Conservation (phyloP, 1,140 invertebrate species). For the Agraylea sexmaculata region DNA sequence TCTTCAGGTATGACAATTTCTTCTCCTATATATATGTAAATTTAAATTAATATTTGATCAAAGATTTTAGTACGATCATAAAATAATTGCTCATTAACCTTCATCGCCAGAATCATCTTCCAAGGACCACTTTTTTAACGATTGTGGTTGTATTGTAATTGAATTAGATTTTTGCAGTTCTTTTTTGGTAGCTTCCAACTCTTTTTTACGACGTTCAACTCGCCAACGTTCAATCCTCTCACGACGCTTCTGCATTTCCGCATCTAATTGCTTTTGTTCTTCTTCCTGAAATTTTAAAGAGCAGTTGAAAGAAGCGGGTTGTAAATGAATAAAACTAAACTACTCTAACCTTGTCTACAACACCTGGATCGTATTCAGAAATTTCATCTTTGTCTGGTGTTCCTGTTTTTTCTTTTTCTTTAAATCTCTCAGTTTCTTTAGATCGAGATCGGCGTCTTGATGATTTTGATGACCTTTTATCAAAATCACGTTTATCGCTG, state of each 20-base stretch:
- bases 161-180: slow-evolving; percentile 50
- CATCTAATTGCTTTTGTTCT: slow-evolving; percentile 79
- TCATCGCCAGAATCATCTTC: slow-evolving; percentile 79
- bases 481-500: slow-evolving; percentile 32
- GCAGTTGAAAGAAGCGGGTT: slow-evolving; percentile 12
- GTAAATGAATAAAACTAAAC: slow-evolving; percentile 9
- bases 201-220: slow-evolving; percentile 75
- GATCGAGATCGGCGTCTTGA: slow-evolving; percentile 28
- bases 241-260: slow-evolving; percentile 91
- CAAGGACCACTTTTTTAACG: slow-evolving; percentile 82
- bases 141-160: slow-evolving; percentile 41
- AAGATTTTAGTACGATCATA: no score
- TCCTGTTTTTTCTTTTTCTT: slow-evolving; percentile 36
- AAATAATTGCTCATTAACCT: no score
- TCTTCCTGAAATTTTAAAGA: slow-evolving; percentile 48
- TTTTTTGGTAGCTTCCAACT: slow-evolving; percentile 65
- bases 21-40: slow-evolving; percentile 33
- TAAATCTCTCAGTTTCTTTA: slow-evolving; percentile 31
- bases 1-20: slow-evolving; percentile 33
- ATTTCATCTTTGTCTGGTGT: slow-evolving; percentile 46
- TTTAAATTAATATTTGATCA: slow-evolving; percentile 27
- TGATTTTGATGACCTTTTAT: slow-evolving; percentile 22
- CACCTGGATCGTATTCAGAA: slow-evolving; percentile 56
- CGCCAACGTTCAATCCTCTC: slow-evolving; percentile 91
- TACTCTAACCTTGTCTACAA: slow-evolving; percentile 54